These are phyloP conservation scores for Anastatus disparis DNA, from an alignment of 1,140 invertebrate species.

Conservation along the genomic window DNA sequence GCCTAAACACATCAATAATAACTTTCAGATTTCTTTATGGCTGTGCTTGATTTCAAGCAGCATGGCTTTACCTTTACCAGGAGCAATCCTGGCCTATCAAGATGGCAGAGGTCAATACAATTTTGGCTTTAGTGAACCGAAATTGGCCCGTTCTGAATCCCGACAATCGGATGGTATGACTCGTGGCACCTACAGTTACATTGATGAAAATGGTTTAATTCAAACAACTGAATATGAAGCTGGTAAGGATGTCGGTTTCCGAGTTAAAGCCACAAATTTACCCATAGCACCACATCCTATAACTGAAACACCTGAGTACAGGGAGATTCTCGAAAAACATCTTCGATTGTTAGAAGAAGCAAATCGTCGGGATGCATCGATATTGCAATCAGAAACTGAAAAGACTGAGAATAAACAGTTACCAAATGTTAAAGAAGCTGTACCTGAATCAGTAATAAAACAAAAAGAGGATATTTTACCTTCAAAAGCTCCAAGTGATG, in stretches of 20 bases:
- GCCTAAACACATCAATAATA: too few species aligned
- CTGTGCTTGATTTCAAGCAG: conserved; percentile 22
- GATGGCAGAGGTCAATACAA: conserved; percentile 68
- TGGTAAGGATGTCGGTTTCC: conserved; percentile 63
- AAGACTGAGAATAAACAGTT: too few species aligned
- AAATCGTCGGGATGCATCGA: conserved; percentile 35
- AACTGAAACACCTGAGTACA: conserved; percentile 57
- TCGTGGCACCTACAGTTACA: conserved; percentile 65
- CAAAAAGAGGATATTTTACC: too few species aligned
- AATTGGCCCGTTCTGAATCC: conserved; percentile 65
- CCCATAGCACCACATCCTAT: conserved; percentile 59
- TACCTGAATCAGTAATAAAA: too few species aligned
- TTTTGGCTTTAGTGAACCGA: conserved; percentile 67
- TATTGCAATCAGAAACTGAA: conserved; percentile 15
- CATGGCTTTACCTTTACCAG: conserved; percentile 17
- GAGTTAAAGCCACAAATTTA: conserved; percentile 68
- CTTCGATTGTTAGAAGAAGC: conserved; percentile 48
- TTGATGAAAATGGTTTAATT: conserved; percentile 66
- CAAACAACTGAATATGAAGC: conserved; percentile 62
- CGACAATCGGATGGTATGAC: conserved; percentile 55
- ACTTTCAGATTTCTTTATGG: not conserved
- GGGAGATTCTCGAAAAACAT: conserved; percentile 52
- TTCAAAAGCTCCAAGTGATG: too few species aligned
- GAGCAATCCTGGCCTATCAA: conserved; percentile 60
- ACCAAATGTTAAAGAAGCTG: too few species aligned